These are phyloP conservation scores for Epirrhoe tristata DNA, from an alignment of 2,888 invertebrate species.

Conservation along the genomic window DNA sequence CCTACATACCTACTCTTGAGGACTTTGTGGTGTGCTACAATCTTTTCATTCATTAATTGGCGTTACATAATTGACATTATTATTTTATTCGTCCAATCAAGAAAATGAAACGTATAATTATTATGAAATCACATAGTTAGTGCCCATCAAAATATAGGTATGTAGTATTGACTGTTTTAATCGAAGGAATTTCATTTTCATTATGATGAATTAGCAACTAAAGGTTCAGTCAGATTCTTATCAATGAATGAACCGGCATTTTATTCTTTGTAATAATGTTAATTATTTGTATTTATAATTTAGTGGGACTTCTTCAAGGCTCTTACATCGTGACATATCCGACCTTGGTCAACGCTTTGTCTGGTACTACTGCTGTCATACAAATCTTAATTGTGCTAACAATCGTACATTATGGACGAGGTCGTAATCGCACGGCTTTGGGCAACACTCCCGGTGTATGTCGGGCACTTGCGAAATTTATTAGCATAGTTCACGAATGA, in stretches of 20 bases:
- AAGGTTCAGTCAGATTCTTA: not conserved
- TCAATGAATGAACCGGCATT: not conserved
- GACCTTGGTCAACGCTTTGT: slow-evolving; percentile 71
- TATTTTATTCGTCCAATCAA: slow-evolving; percentile 21
- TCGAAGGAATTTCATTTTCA: not conserved
- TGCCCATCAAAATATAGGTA: slow-evolving; percentile 7
- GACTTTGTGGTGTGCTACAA: slow-evolving; percentile 2
- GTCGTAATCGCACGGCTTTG: slow-evolving; percentile 54
- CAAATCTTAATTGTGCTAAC: slow-evolving; percentile 79
- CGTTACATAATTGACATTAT: slow-evolving; percentile 33
- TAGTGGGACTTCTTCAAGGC: slow-evolving; percentile 43
- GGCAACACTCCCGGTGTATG: slow-evolving; percentile 54
- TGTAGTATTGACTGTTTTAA: not conserved
- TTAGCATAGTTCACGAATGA: slow-evolving; percentile 50
- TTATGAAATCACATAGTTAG: slow-evolving; percentile 10
- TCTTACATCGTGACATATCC: slow-evolving; percentile 55
- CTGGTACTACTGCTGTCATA: slow-evolving; percentile 47
- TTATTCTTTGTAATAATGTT: not conserved
- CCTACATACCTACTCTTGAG: too few relatives aligned
- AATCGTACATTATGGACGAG: slow-evolving; percentile 69
- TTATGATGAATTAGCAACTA: not conserved
- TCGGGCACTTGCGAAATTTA: slow-evolving; percentile 56
- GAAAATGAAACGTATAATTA: slow-evolving; percentile 12
- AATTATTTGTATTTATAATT: not conserved
- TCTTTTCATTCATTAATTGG: slow-evolving; percentile 26